A percentile compares a stretch with the other conserved stretches of the same genome.
Evolutionary conservation across 2,888 invertebrate species (phyloP).

Genomic region (Smittia aterrima): DNA sequence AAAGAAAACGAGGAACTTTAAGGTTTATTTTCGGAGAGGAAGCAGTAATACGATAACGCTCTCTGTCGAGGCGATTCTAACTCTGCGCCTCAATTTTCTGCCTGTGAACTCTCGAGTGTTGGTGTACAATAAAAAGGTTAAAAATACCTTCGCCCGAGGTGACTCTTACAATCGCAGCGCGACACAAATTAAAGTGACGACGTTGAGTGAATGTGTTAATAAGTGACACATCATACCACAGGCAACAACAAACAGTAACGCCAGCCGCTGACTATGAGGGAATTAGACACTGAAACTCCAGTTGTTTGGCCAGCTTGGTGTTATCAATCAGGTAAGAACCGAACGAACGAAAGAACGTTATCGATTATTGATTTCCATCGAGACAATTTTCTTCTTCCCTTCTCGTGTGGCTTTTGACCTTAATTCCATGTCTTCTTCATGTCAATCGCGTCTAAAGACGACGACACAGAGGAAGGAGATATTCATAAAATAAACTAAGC

Average conservation of each 20-base stretch:
- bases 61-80: too few relatives aligned
- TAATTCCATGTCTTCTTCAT: conserved; percentile 21
- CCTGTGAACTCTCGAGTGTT: not conserved
- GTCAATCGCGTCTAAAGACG: not conserved
- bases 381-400: too few relatives aligned
- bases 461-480: not conserved
- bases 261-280: conserved; percentile 21
- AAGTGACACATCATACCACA: conserved; percentile 27
- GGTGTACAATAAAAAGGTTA: conserved; percentile 27
- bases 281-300: conserved; percentile 34
- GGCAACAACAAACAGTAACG: not conserved
- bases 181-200: conserved; percentile 33
- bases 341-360: not conserved
- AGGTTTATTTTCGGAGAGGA: not conserved
- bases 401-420: conserved; percentile 31
- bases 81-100: not conserved
- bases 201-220: conserved; percentile 36
- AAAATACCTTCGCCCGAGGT: conserved; percentile 35
- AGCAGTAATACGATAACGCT: too few relatives aligned
- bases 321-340: conserved; percentile 33
- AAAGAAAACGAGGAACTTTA: conserved; percentile 14
- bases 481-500: not conserved
- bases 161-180: conserved; percentile 25
- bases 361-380: conserved; percentile 23
- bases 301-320: conserved; percentile 37